Conservation (phyloP, 2,888 invertebrate species). For the Hirtodrosophila cameraria region DNA sequence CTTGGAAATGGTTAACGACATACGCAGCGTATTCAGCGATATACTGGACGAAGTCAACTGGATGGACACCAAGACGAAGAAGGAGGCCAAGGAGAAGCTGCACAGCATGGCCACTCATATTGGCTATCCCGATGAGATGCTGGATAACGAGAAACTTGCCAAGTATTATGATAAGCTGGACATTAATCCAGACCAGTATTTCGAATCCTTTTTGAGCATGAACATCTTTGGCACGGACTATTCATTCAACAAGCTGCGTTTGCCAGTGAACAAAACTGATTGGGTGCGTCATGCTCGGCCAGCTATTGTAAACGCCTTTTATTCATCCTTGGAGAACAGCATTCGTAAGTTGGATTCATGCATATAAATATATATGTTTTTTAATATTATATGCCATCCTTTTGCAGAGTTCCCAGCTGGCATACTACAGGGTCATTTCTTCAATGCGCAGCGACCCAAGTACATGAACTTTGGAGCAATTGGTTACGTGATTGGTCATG, state of each 20-base stretch:
- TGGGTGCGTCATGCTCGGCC: constrained; percentile 94
- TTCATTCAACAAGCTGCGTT: constrained; percentile 90
- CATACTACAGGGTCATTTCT: constrained; percentile 96
- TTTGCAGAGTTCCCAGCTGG: constrained; percentile 95
- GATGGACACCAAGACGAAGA: constrained; percentile 95
- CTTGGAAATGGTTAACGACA: constrained; percentile 94
- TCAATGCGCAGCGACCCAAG: constrained; percentile 93
- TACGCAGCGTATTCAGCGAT: constrained; percentile 91
- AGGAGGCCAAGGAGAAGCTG: constrained; percentile 91
- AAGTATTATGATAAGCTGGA: constrained; percentile 91
- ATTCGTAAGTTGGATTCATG: constrained; percentile 88
- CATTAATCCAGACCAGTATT: constrained; percentile 88
- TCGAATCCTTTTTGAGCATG: constrained; percentile 90
- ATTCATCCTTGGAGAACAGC: constrained; percentile 93
- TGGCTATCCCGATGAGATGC: constrained; percentile 95
- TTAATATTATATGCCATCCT: neutral
- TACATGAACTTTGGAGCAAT: constrained; percentile 97
- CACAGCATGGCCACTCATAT: constrained; percentile 94
- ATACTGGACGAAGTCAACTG: constrained; percentile 92
- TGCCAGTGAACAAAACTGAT: constrained; percentile 93
- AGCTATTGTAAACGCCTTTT: constrained; percentile 94
- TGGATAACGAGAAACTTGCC: constrained; percentile 91
- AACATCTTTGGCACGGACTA: constrained; percentile 92
- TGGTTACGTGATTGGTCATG: constrained; percentile 95
- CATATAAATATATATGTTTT: too few relatives aligned